phyloP scores from a whole-genome alignment of 1,140 invertebrate species.

The Drosophila fuyamai region DNA sequence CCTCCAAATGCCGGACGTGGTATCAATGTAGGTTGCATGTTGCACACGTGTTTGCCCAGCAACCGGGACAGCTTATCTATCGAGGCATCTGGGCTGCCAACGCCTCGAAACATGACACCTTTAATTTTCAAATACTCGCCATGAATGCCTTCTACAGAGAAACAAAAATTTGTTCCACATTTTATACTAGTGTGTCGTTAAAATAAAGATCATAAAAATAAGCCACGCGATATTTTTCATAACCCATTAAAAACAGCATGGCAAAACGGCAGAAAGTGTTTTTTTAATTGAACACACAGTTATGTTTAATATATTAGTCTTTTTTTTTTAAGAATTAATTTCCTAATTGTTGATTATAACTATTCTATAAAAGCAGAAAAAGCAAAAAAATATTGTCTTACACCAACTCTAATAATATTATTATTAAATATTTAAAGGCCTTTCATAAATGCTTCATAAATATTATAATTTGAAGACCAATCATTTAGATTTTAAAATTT shows the following conservation, averaged over 20 bases:
- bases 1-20: constrained; percentile 23
- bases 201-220: background rate
- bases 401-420: too few relatives aligned
- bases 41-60: constrained; percentile 42
- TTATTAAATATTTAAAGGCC: too few relatives aligned
- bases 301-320: too few relatives aligned
- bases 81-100: constrained; percentile 71
- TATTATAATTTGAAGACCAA: too few relatives aligned
- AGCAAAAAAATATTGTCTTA: too few relatives aligned
- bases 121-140: constrained; percentile 46
- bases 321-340: too few relatives aligned
- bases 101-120: constrained; percentile 74
- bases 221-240: background rate
- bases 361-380: too few relatives aligned
- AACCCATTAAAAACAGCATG: background rate
- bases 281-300: too few relatives aligned
- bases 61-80: constrained; percentile 75
- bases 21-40: constrained; percentile 53
- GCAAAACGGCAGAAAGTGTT: too few relatives aligned
- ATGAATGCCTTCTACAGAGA: background rate
- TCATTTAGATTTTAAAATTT: background rate
- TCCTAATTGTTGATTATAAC: too few relatives aligned
- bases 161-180: background rate
- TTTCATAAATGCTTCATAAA: too few relatives aligned
- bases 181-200: background rate